Evolutionary conservation across 2,113 vertebrate genomes (phyloP).

Genomic region (Malaclemys terrapin): DNA sequence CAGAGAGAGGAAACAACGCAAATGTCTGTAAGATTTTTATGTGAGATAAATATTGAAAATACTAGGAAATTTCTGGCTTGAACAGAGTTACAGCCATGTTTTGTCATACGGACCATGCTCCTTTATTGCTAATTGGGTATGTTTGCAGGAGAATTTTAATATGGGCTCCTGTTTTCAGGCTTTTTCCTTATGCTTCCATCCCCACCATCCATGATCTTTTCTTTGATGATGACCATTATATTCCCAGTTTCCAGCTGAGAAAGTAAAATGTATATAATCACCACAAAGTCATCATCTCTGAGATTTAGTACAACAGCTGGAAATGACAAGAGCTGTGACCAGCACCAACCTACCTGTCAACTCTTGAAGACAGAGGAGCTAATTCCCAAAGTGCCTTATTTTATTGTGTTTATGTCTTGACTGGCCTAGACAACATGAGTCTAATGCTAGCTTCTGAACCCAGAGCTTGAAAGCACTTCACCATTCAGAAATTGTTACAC

Average conservation of each 20-base stretch:
- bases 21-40: constrained; percentile 52
- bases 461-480: neutral
- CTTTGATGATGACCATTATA: constrained; percentile 30
- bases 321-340: neutral
- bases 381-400: neutral
- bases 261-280: neutral
- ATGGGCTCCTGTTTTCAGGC: neutral
- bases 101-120: constrained; percentile 46
- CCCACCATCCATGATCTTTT: constrained; percentile 32
- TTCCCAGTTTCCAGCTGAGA: constrained; percentile 5
- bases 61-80: constrained; percentile 32
- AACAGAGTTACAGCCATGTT: constrained; percentile 27
- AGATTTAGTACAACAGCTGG: neutral
- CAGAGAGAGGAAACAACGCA: constrained; percentile 32
- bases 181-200: constrained; percentile 26
- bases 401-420: neutral
- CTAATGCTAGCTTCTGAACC: neutral
- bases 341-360: neutral
- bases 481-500: neutral
- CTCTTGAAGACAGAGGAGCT: neutral
- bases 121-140: constrained; percentile 45
- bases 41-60: constrained; percentile 47
- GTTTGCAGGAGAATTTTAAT: constrained; percentile 21
- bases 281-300: neutral
- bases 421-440: neutral